phyloP scores from a whole-genome alignment of 2,113 vertebrate species.

The Prietella phreatophila region DNA sequence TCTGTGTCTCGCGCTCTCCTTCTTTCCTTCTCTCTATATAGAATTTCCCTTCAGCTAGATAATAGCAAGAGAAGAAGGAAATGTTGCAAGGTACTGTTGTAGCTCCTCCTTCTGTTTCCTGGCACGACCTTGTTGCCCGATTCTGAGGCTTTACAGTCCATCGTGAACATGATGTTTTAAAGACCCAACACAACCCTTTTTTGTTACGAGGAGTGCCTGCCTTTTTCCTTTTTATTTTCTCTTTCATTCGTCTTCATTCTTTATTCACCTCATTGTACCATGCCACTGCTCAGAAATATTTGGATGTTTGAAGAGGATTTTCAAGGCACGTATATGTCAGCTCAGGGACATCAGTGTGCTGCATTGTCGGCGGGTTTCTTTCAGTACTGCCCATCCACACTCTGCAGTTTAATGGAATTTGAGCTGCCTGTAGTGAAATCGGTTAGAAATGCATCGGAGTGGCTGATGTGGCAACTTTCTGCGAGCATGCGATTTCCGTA shows the following conservation, averaged over 20 bases:
- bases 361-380: conserved; percentile 9
- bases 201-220: conserved; percentile 32
- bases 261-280: conserved; percentile 25
- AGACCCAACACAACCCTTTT: conserved; percentile 49
- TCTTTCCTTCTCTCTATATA: conserved; percentile 49
- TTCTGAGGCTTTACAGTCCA: conserved; percentile 14
- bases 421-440: not conserved
- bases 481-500: conserved; percentile 20
- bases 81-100: conserved; percentile 55
- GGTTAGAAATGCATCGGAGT: not conserved
- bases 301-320: conserved; percentile 48
- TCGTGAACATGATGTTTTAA: conserved; percentile 52
- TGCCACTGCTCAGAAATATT: conserved; percentile 22
- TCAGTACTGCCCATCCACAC: not conserved
- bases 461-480: not conserved
- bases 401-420: conserved; percentile 29
- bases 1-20: conserved; percentile 44
- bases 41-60: conserved; percentile 54
- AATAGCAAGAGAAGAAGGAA: conserved; percentile 53
- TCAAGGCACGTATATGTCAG: conserved; percentile 44
- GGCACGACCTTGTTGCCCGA: conserved; percentile 46
- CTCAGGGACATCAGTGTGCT: conserved; percentile 27
- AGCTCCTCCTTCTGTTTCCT: conserved; percentile 56
- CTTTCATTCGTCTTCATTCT: conserved; percentile 28
- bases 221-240: conserved; percentile 9